Percentiles rank a stretch among this genome's conserved stretches.
Conservation (phyloP, 53 echinoderm and acorn worm species). For the Arbacia lixula region DNA sequence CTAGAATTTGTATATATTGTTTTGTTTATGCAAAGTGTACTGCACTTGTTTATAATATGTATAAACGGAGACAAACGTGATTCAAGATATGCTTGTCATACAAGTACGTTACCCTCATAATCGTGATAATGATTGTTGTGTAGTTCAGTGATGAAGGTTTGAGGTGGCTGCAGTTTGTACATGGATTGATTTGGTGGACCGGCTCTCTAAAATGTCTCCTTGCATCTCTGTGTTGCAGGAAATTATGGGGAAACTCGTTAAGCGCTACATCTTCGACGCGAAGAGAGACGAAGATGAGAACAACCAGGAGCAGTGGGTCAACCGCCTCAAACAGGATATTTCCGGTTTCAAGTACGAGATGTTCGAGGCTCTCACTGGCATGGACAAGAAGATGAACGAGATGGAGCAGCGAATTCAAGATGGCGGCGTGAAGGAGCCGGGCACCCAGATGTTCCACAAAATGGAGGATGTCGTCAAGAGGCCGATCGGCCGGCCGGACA, state of each 20-base stretch:
- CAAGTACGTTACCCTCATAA: too few species aligned
- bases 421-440: constrained; percentile 64
- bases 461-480: constrained; percentile 84
- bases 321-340: constrained; percentile 93
- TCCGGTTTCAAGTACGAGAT: constrained; percentile 99
- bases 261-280: constrained; percentile 97
- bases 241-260: constrained; percentile 93
- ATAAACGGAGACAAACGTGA: too few species aligned
- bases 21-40: too few species aligned
- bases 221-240: too few species aligned
- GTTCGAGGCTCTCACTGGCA: constrained; percentile 98
- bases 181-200: too few species aligned
- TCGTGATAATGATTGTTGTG: too few species aligned
- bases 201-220: too few species aligned
- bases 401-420: constrained; percentile 90
- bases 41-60: too few species aligned
- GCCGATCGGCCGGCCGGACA: constrained; percentile 84
- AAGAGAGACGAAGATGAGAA: constrained; percentile 93
- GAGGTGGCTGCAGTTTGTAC: too few species aligned
- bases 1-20: too few species aligned
- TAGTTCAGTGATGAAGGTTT: neutral
- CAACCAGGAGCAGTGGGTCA: constrained; percentile 99
- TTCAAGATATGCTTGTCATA: too few species aligned
- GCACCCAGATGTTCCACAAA: constrained; percentile 91
- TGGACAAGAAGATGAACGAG: constrained; percentile 96